Conservation (phyloP, 2,797 vertebrate genomes). For the Leptodactylus fallax region DNA sequence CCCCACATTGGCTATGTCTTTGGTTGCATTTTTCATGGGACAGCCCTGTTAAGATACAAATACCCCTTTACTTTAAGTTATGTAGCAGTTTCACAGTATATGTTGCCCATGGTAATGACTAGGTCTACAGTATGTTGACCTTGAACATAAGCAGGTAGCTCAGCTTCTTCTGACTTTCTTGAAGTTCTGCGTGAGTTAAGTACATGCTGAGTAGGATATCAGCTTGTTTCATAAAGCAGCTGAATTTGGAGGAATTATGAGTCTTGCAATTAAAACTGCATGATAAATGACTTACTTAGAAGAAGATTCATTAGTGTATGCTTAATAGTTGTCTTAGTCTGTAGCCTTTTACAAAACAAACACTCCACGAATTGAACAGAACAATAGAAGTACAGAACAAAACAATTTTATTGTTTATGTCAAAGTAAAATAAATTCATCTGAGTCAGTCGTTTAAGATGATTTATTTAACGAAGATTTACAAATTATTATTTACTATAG, state of each 20-base stretch:
- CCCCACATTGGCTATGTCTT: too few species aligned
- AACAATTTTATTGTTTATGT: constrained; percentile 22
- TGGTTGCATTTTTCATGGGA: too few species aligned
- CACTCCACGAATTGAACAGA: constrained; percentile 25
- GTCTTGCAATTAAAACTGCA: constrained; percentile 56
- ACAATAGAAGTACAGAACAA: constrained; percentile 31
- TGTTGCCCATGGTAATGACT: too few species aligned
- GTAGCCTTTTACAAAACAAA: constrained; percentile 50
- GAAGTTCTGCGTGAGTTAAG: constrained; percentile 11
- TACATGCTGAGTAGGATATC: constrained; percentile 55
- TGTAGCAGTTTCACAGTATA: too few species aligned
- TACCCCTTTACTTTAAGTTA: too few species aligned
- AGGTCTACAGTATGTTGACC: background rate
- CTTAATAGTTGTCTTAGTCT: constrained; percentile 44
- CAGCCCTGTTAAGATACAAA: too few species aligned
- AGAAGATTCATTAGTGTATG: constrained; percentile 55
- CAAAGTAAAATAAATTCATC: constrained; percentile 7
- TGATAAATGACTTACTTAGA: constrained; percentile 57
- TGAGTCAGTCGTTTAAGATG: constrained; percentile 10
- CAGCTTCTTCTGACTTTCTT: constrained; percentile 14
- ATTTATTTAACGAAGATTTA: constrained; percentile 3
- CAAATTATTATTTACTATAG: constrained; percentile 1
- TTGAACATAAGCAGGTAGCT: constrained; percentile 15
- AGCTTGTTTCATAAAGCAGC: constrained; percentile 40
- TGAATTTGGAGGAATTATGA: constrained; percentile 52